These are phyloP conservation scores for Eilema sororculum DNA, from an alignment of 2,888 invertebrate genomes.

Conservation along the genomic window DNA sequence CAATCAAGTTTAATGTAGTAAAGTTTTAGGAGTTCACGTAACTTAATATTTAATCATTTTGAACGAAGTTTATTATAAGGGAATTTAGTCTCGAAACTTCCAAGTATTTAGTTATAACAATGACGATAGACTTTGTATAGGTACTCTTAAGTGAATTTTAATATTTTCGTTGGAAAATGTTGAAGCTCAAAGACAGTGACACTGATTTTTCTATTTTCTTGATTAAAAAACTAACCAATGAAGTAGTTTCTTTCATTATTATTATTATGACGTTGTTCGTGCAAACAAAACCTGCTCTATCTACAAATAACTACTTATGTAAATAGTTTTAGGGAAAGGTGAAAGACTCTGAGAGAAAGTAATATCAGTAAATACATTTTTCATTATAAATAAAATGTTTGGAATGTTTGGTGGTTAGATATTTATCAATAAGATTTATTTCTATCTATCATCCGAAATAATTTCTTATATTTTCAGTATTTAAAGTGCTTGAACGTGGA, in stretches of 20 bases:
- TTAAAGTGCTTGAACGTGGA: no score
- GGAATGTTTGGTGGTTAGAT: no score
- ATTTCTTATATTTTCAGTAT: no score
- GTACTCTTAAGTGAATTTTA: slow-evolving; percentile 44
- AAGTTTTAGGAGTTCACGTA: slow-evolving; percentile 47
- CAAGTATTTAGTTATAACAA: slow-evolving; percentile 49
- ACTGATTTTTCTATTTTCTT: background rate
- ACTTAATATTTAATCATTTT: slow-evolving; percentile 55
- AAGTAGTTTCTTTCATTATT: background rate
- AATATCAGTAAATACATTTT: no score
- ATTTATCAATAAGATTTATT: no score
- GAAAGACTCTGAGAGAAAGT: no score
- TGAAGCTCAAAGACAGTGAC: slow-evolving; percentile 1
- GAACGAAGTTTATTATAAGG: slow-evolving; percentile 44
- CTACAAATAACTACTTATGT: no score
- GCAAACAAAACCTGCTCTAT: no score
- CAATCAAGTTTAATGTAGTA: slow-evolving; percentile 40
- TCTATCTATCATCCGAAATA: no score
- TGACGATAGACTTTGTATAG: slow-evolving; percentile 32
- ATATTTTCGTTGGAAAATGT: slow-evolving; percentile 32
- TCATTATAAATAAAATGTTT: no score
- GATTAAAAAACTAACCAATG: background rate
- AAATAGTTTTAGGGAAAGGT: no score
- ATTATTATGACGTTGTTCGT: background rate
- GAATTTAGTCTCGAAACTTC: slow-evolving; percentile 45